These are phyloP conservation scores for Nephrotoma guestfalica DNA, from an alignment of 2,888 invertebrate species.

Conservation along the genomic window DNA sequence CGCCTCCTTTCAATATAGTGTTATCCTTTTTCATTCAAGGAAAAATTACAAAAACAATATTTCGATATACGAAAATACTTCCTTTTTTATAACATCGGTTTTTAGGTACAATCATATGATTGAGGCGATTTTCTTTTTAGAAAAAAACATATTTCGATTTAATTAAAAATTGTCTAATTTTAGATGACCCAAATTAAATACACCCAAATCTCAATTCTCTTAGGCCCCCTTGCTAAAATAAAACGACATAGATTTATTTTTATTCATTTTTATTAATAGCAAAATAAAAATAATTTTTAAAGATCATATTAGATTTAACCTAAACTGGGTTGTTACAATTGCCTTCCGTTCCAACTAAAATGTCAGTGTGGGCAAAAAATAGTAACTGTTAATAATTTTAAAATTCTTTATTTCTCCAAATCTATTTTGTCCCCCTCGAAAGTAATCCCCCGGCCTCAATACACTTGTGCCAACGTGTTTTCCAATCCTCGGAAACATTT, in stretches of 20 bases:
- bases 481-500: no score
- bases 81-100: background rate
- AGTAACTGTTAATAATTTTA: no score
- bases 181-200: background rate
- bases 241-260: background rate
- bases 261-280: background rate
- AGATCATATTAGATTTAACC: no score
- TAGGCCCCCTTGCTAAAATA: background rate
- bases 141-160: background rate
- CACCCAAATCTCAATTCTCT: background rate
- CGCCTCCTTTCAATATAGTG: background rate
- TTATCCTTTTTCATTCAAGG: background rate
- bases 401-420: no score
- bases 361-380: no score
- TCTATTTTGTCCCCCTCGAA: no score
- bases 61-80: background rate
- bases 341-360: no score
- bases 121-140: background rate
- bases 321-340: no score
- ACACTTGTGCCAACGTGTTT: no score
- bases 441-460: no score
- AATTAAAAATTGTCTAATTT: background rate
- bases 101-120: background rate
- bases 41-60: background rate
- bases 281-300: background rate